Evolutionary conservation across 1,140 invertebrate species (phyloP).

Genomic region (Drosophila bifasciata): DNA sequence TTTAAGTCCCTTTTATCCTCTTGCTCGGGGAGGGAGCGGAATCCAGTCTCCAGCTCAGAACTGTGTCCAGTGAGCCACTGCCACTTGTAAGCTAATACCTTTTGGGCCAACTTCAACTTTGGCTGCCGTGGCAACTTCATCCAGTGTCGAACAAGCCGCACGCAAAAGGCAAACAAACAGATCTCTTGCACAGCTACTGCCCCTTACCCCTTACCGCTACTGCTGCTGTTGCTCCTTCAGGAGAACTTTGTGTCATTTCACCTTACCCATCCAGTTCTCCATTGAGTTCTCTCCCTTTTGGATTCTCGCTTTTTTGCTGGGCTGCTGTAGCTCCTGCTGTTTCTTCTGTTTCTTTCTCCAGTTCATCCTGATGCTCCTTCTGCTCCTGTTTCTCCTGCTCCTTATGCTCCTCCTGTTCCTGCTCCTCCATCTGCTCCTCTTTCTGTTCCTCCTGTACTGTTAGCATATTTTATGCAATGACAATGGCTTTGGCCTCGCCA

Average conservation of each 20-base stretch:
- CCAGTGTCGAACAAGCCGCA: neutral
- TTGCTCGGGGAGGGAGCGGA: neutral
- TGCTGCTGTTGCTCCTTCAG: neutral
- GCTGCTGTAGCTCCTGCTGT: conserved; percentile 4
- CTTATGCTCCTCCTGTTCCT: neutral
- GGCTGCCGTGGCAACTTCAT: conserved; percentile 12
- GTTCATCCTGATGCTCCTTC: neutral
- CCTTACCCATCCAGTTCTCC: conserved; percentile 10
- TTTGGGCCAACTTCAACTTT: conserved; percentile 36
- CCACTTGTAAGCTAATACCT: conserved; percentile 40
- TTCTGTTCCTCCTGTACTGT: conserved; percentile 55
- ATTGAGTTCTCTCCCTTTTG: conserved; percentile 1
- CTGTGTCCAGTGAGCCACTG: conserved; percentile 13
- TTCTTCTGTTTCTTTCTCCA: conserved; percentile 26
- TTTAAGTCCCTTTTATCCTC: conserved; percentile 16
- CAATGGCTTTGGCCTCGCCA: conserved; percentile 83
- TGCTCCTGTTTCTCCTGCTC: conserved; percentile 19
- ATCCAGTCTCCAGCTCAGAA: neutral
- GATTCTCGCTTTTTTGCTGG: neutral
- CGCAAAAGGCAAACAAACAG: conserved; percentile 21
- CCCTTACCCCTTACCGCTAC: conserved; percentile 13
- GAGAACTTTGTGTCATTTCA: conserved; percentile 49
- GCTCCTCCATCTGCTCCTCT: too few species aligned
- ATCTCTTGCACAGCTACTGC: conserved; percentile 12
- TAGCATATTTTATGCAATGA: conserved; percentile 84